Base-by-base conservation (phyloP, 2,888 invertebrate genomes). In the Anarsia innoxiella region DNA sequence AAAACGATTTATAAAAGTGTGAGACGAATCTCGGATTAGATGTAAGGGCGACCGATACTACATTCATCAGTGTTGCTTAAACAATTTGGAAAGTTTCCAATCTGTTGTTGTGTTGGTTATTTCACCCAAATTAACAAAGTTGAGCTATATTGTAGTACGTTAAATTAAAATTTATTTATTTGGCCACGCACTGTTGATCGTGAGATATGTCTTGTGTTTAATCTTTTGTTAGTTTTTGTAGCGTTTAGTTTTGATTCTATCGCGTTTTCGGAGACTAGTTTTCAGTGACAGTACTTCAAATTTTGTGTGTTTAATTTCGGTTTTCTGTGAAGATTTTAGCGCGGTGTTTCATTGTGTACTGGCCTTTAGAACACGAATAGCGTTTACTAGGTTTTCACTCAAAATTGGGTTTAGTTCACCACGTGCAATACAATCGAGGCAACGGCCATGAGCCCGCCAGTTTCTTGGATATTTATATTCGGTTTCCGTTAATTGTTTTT, bases 71-170 rank as follows among this genome's bases (percentile, higher is more conserved):
- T 34, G 45, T 52, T 56, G 51, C 63, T 56, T 46, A 53, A 52
- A 57, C 63, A 51, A 66, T 71, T 77, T 78, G 77, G 77, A 72
- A 41, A 40, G 45, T 39, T 41, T 69, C 76, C 78, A 77, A 75
- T 51, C 51, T 53, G 60, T 62, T 53, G 60, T 62, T 66, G 63
- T 58, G 51, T 53, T 33, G 34, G 51, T 53, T 33, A 37, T 38
- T 38, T 38, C 31, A 23, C 32, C 13, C 37, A 37, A 37, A 37
- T 41, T 35, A 15, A 12, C 30, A 19, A 28, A 26, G 34, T 23
- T 12, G 11, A 25, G 6, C 23, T 40, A 37, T 16, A 40, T 11
- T 31, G 30, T 23, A 23, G 23, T 13, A 27, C 13, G 26, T 25
- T 12, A 14, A 26, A 16, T 29, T 30, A 12, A 13, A 25, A 25